Evolutionary conservation across 1,140 invertebrate genomes (phyloP).

Genomic region (Patella vulgata): DNA sequence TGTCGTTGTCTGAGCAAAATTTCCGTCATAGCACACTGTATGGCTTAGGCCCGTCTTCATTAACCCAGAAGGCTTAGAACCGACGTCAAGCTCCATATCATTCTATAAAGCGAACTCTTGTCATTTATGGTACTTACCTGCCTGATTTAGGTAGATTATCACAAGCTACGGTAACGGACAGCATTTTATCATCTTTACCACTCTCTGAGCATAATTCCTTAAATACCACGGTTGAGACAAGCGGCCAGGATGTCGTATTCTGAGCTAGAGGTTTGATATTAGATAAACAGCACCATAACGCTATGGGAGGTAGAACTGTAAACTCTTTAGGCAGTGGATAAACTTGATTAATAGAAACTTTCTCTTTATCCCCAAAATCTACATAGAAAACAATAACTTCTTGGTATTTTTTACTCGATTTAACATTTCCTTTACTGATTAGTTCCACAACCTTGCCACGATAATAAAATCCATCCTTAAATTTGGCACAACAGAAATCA

Average conservation of each 20-base stretch:
- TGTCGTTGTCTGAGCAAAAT: too few species aligned
- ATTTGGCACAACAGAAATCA: slow-evolving; percentile 38
- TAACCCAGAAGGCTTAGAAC: too few species aligned
- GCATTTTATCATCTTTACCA: slow-evolving; percentile 21
- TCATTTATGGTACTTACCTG: neutral
- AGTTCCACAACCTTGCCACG: slow-evolving; percentile 25
- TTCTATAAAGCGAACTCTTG: too few species aligned
- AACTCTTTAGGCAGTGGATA: slow-evolving; percentile 34
- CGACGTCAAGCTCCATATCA: too few species aligned
- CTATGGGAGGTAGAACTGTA: slow-evolving; percentile 22
- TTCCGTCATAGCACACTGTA: too few species aligned
- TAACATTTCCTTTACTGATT: neutral
- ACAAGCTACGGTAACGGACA: slow-evolving; percentile 12
- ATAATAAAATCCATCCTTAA: slow-evolving; percentile 34
- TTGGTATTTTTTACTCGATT: slow-evolving; percentile 1
- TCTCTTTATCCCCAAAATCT: slow-evolving; percentile 43
- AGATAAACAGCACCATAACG: slow-evolving; percentile 34
- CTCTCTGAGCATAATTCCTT: neutral
- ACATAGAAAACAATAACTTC: slow-evolving; percentile 31
- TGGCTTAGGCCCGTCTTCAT: too few species aligned
- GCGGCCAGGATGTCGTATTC: too few species aligned
- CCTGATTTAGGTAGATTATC: neutral
- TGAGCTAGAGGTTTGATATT: slow-evolving; percentile 19
- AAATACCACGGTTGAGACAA: neutral
- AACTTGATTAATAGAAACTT: slow-evolving; percentile 25